These are phyloP conservation scores for Chloropsis cyanopogon DNA, from an alignment of 2,113 vertebrate species.

Conservation along the genomic window DNA sequence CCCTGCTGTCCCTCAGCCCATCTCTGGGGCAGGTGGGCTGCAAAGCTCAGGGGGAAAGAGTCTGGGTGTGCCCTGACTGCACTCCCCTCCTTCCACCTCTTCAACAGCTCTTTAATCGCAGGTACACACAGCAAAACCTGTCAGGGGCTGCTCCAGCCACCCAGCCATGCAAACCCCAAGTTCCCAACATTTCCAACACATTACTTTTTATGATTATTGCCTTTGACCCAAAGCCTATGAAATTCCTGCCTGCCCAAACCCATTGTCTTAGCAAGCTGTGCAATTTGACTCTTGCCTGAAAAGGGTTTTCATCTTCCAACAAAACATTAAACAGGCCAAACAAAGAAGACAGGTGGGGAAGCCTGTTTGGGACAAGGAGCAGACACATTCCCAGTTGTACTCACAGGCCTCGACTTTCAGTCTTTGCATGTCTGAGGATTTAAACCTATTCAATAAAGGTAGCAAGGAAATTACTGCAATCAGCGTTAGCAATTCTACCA, in stretches of 20 bases:
- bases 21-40: not conserved
- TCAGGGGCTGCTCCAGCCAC: not conserved
- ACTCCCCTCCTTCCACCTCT: not conserved
- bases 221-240: constrained; percentile 35
- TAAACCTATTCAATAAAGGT: not conserved
- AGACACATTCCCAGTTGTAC: not conserved
- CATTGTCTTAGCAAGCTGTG: not conserved
- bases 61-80: not conserved
- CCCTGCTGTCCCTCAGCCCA: constrained; percentile 44
- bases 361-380: not conserved
- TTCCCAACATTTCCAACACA: constrained; percentile 4
- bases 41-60: not conserved
- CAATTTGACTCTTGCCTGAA: not conserved
- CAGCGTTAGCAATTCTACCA: not conserved
- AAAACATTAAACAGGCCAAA: not conserved
- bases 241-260: constrained; percentile 15
- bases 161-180: not conserved
- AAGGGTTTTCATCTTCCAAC: not conserved
- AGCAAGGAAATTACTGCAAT: not conserved
- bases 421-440: not conserved
- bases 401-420: not conserved
- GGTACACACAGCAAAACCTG: not conserved
- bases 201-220: constrained; percentile 1
- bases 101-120: not conserved
- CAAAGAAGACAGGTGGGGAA: constrained; percentile 3